phyloP scores from a whole-genome alignment of 2,797 vertebrate genomes.

The Sciurus carolinensis region DNA sequence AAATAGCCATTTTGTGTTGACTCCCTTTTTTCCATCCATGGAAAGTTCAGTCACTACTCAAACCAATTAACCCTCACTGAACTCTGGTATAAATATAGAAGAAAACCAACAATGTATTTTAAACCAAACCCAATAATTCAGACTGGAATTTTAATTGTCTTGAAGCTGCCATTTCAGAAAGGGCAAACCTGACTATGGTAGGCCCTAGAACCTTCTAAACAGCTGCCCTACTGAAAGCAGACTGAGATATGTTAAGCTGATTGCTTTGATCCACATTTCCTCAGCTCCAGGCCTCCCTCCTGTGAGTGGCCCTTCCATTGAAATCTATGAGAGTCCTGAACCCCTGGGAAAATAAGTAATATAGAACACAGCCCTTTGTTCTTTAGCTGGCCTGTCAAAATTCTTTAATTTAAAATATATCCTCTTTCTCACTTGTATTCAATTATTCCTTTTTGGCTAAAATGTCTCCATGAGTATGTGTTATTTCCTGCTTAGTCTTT shows the following conservation, averaged over 20 bases:
- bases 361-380: slow-evolving; percentile 78
- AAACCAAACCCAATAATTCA: slow-evolving; percentile 5
- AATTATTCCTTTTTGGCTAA: slow-evolving; percentile 83
- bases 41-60: background rate
- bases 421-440: slow-evolving; percentile 78
- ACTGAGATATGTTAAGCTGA: slow-evolving; percentile 53
- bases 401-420: slow-evolving; percentile 85
- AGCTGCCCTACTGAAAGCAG: slow-evolving; percentile 28
- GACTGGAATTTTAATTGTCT: slow-evolving; percentile 1
- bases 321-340: slow-evolving; percentile 58
- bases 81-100: background rate
- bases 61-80: background rate
- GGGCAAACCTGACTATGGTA: slow-evolving; percentile 14
- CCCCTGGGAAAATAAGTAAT: slow-evolving; percentile 77
- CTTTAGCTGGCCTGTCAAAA: slow-evolving; percentile 78
- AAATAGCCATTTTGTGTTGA: background rate
- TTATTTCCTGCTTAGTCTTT: slow-evolving; percentile 79
- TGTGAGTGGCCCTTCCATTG: slow-evolving; percentile 48
- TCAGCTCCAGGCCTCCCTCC: slow-evolving; percentile 48
- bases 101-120: slow-evolving; percentile 36
- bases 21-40: background rate
- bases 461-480: slow-evolving; percentile 74
- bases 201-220: slow-evolving; percentile 54
- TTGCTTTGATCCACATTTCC: slow-evolving; percentile 80
- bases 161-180: slow-evolving; percentile 29